These are phyloP conservation scores for Mormyrus proboscirostris DNA, from an alignment of 2,797 vertebrate genomes.

Conservation along the genomic window DNA sequence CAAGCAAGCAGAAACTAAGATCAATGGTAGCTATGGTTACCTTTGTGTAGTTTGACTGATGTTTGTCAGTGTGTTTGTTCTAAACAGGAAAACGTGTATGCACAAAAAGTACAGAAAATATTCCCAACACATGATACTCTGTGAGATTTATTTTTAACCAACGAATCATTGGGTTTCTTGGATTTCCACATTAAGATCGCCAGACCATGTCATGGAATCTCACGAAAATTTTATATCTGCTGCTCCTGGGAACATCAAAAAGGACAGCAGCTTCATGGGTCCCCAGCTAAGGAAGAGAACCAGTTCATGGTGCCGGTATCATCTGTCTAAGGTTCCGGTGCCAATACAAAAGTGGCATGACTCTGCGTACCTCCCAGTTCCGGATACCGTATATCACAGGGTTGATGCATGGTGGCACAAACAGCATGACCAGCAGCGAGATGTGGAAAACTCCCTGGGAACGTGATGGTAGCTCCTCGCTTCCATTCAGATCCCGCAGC, in stretches of 20 bases:
- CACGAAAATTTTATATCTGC: background rate
- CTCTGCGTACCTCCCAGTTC: conserved; percentile 41
- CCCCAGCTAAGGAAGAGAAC: background rate
- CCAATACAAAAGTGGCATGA: conserved; percentile 12
- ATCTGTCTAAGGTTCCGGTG: background rate
- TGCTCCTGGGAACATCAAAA: background rate
- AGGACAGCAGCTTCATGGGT: background rate
- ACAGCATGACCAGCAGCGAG: conserved; percentile 33
- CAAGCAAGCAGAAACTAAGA: background rate
- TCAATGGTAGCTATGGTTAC: background rate
- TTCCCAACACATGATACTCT: background rate
- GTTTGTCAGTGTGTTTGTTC: background rate
- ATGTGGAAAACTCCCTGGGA: conserved; percentile 40
- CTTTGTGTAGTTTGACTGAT: background rate
- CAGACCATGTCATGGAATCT: background rate
- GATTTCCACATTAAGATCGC: background rate
- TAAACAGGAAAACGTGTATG: background rate
- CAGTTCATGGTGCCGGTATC: background rate
- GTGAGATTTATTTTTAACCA: background rate
- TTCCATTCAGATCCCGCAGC: conserved; percentile 42
- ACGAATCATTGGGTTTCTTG: background rate
- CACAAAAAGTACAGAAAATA: background rate
- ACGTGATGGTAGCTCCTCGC: background rate
- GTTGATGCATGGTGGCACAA: conserved; percentile 52
- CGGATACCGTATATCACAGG: conserved; percentile 49